phyloP scores from a whole-genome alignment of 1,140 invertebrate genomes.

The Oreohelix idahoensis region DNA sequence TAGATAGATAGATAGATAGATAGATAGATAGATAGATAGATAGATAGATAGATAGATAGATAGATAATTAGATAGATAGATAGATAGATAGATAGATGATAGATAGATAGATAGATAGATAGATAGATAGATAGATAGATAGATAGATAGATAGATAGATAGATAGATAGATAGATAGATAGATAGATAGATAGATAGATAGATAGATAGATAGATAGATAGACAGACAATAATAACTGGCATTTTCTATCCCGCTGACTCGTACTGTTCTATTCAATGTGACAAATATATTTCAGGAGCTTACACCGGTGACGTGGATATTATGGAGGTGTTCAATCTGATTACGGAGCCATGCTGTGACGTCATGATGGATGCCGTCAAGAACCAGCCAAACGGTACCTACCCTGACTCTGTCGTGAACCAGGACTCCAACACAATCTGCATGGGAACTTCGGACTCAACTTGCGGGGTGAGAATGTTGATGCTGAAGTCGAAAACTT shows the following conservation, averaged over 20 bases:
- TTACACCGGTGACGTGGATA: not conserved
- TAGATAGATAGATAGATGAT: too few species aligned
- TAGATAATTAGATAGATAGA: too few species aligned
- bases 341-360: constrained; percentile 7
- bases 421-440: not conserved
- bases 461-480: constrained; percentile 9
- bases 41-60: too few species aligned
- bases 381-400: not conserved
- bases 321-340: not conserved
- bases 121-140: too few species aligned
- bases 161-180: too few species aligned
- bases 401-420: constrained; percentile 12
- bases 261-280: not conserved
- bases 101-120: too few species aligned
- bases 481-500: too few species aligned
- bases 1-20: too few species aligned
- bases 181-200: too few species aligned
- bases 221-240: not conserved
- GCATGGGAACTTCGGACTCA: not conserved
- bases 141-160: too few species aligned
- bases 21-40: too few species aligned
- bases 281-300: not conserved
- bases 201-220: not conserved
- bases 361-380: constrained; percentile 14
- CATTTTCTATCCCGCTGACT: not conserved